These are phyloP conservation scores for Urocitellus parryii DNA, from an alignment of 2,113 vertebrate species.

Conservation along the genomic window DNA sequence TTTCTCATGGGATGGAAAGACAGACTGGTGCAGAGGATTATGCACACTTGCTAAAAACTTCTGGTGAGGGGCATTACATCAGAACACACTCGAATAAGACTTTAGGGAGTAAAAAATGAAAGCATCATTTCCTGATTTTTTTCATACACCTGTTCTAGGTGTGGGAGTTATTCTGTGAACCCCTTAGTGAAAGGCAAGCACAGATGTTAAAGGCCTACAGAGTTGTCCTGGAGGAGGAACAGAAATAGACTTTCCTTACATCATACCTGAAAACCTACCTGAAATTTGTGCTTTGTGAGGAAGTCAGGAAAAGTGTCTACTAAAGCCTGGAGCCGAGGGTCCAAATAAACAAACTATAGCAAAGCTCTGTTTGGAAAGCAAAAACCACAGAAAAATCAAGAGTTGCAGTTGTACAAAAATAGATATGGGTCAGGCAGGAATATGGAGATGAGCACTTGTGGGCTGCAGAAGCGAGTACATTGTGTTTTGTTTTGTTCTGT, in stretches of 20 bases:
- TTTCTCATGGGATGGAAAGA: neutral
- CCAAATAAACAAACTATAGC: neutral
- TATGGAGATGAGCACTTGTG: neutral
- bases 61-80: neutral
- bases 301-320: neutral
- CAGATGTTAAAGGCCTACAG: neutral
- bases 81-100: neutral
- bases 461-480: slow-evolving; percentile 8
- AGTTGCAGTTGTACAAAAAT: neutral
- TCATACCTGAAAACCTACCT: neutral
- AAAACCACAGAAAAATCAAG: neutral
- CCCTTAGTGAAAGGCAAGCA: neutral
- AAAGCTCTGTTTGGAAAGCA: neutral
- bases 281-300: neutral
- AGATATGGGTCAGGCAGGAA: slow-evolving; percentile 46
- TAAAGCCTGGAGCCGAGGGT: neutral
- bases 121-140: neutral
- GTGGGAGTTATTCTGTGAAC: neutral
- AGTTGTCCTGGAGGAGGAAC: neutral
- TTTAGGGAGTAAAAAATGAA: neutral
- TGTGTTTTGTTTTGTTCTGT: slow-evolving; percentile 26
- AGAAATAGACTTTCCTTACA: neutral
- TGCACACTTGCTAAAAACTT: neutral
- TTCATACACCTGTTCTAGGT: neutral
- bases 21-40: neutral